Conservation (phyloP, 2,113 vertebrate species). For the Sylvietta virens region DNA sequence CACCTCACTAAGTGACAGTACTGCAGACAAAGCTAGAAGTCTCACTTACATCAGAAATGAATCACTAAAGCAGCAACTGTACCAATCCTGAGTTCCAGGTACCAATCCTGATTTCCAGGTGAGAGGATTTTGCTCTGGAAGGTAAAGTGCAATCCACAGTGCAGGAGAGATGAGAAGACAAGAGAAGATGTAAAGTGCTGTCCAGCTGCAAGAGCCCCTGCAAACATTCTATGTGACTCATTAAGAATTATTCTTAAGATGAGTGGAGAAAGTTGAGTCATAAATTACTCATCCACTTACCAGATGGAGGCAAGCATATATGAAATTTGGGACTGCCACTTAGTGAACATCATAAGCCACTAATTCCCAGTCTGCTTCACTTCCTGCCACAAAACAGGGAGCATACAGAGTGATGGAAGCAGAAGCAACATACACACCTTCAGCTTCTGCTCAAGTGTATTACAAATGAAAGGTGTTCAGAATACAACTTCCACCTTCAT, state of each 20-base stretch:
- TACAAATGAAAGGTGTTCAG: background rate
- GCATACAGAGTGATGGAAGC: background rate
- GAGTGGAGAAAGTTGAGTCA: constrained; percentile 46
- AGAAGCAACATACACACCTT: background rate
- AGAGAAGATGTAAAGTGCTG: background rate
- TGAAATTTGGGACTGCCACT: constrained; percentile 29
- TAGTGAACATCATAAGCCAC: background rate
- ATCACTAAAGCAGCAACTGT: background rate
- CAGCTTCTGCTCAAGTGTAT: background rate
- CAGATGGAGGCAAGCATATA: constrained; percentile 40
- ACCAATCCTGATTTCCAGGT: background rate
- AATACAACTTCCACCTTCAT: background rate
- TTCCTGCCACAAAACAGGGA: background rate
- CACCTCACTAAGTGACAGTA: background rate
- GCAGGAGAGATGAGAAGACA: background rate
- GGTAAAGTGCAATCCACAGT: background rate
- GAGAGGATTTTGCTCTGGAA: background rate
- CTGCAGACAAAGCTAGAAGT: background rate
- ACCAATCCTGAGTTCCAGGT: background rate
- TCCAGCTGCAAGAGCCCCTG: constrained; percentile 12
- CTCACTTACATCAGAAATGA: background rate
- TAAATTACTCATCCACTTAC: constrained; percentile 50
- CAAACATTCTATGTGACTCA: constrained; percentile 51
- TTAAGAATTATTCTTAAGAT: constrained; percentile 35
- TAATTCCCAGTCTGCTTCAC: background rate